A percentile compares a stretch with the other conserved stretches of the same genome.
Evolutionary conservation across 2,888 invertebrate species (phyloP).

Genomic region (Allophyes oxyacanthae): DNA sequence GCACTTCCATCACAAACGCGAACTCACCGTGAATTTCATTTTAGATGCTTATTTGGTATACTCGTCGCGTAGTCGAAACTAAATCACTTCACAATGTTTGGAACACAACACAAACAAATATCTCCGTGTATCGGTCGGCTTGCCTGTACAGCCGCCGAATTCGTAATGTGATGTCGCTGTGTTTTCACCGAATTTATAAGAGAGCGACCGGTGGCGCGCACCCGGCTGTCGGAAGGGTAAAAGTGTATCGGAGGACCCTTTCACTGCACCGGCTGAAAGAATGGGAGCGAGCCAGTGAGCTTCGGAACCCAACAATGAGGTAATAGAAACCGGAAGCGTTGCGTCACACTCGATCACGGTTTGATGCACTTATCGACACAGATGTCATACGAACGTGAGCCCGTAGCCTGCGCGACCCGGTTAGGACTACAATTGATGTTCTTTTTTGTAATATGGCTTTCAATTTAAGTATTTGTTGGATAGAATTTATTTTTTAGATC

Average conservation of each 20-base stretch:
- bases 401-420: constrained; percentile 35
- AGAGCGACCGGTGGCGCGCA: constrained; percentile 74
- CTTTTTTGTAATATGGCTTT: constrained; percentile 21
- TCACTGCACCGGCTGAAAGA: constrained; percentile 86
- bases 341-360: constrained; percentile 78
- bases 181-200: constrained; percentile 89
- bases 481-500: background rate
- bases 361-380: constrained; percentile 74
- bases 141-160: constrained; percentile 86
- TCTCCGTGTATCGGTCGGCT: constrained; percentile 78
- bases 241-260: constrained; percentile 87
- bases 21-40: constrained; percentile 89
- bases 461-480: constrained; percentile 20
- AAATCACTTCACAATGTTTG: constrained; percentile 79
- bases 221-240: constrained; percentile 83
- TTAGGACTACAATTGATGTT: constrained; percentile 32
- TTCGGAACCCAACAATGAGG: constrained; percentile 85
- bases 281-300: constrained; percentile 84
- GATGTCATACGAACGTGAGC: constrained; percentile 63
- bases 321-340: constrained; percentile 84
- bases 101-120: constrained; percentile 72
- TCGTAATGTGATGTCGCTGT: constrained; percentile 85
- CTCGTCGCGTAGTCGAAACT: constrained; percentile 79
- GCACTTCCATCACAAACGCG: constrained; percentile 67
- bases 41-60: constrained; percentile 79